Percentiles rank a stretch among this genome's conserved stretches.
Conservation (phyloP, 2,888 invertebrate genomes). For the Amblyjoppa proteus region DNA sequence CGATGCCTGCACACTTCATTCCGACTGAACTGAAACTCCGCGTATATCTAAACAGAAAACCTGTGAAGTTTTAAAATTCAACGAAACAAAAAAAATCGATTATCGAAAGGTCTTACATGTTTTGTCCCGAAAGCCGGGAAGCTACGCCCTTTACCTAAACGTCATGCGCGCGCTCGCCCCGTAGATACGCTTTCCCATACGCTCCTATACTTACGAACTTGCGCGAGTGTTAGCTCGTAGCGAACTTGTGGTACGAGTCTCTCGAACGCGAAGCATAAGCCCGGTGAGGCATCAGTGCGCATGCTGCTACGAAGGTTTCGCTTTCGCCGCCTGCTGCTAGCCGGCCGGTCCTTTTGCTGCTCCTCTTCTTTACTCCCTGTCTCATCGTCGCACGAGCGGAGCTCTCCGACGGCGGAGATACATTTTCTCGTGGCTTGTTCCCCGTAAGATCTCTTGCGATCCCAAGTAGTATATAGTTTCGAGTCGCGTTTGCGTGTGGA, state of each 20-base stretch:
- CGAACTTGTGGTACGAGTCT: not conserved
- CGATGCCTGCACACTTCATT: not conserved
- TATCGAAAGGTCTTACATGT: not conserved
- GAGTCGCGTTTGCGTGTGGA: slow-evolving; percentile 13
- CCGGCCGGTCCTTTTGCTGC: slow-evolving; percentile 47
- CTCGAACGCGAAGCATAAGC: slow-evolving; percentile 54
- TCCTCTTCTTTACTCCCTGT: slow-evolving; percentile 31
- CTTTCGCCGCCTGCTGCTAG: slow-evolving; percentile 50
- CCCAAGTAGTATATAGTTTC: slow-evolving; percentile 8
- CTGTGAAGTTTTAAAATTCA: not conserved
- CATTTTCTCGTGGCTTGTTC: slow-evolving; percentile 3
- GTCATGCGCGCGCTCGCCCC: not conserved
- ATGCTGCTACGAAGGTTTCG: slow-evolving; percentile 62
- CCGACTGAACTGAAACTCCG: not conserved
- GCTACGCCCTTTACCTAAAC: slow-evolving; percentile 16
- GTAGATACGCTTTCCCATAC: not conserved
- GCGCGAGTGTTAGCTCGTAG: slow-evolving; percentile 21
- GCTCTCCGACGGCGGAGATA: not conserved
- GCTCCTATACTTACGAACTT: not conserved
- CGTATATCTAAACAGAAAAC: not conserved
- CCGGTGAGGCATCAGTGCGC: slow-evolving; percentile 63
- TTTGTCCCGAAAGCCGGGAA: not conserved
- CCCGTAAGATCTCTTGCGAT: not conserved
- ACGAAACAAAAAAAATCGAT: not conserved
- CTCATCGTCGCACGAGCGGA: slow-evolving; percentile 14